Evolutionary conservation across 2,113 vertebrate species (phyloP), one percentile per base, ranked within the genome.

Genomic region (Artemisiospiza belli): DNA sequence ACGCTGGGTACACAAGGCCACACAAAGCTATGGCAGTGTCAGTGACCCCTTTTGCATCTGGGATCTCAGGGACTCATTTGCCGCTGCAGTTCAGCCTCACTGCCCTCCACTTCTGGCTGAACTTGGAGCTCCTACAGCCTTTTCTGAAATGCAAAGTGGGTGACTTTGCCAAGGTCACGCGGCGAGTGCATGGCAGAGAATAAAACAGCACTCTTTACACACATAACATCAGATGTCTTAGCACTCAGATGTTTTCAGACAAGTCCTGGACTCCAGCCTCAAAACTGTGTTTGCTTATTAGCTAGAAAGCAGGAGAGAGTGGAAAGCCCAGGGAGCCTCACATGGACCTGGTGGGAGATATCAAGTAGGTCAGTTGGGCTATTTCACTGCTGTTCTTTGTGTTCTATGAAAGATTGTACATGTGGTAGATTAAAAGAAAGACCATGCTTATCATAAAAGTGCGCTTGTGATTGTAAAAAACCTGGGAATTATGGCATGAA

Each of bases 31-130:
- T 64, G 35, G 33, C 47, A 44, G 31, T 89, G 87, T 92, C 79
- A 67, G 8, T 57, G 66, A 90, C 83, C 76, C 31, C 20, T 86
- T 83, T 63, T 64, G 57, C 69, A 44, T 69, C 54, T 52, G 78
- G 47, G 58, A 79, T 85, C 81, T 68, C 77, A 57, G 93, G 77
- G 90, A 84, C 62, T 92, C 68, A 77, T 86, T 91, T 95, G 55
- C 67, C 89, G 39, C 84, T 68, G 25, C 4, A 6, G 61, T 49
- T 89, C 84, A 89, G 52, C 43, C 77, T 78, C 13, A 9, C 7
- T 0, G 7, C 55, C 47, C 77, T 81, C 28, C 0, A 1, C 39
- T 87, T 62, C 54, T 25, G 12, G 28, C 51, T 81, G 63, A 91
- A 89, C 43, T 35, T 64, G 25, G 51, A 58, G n/a, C 7, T 92